These are phyloP conservation scores for Dysdera silvatica DNA, from an alignment of 1,140 invertebrate genomes.

Conservation along the genomic window DNA sequence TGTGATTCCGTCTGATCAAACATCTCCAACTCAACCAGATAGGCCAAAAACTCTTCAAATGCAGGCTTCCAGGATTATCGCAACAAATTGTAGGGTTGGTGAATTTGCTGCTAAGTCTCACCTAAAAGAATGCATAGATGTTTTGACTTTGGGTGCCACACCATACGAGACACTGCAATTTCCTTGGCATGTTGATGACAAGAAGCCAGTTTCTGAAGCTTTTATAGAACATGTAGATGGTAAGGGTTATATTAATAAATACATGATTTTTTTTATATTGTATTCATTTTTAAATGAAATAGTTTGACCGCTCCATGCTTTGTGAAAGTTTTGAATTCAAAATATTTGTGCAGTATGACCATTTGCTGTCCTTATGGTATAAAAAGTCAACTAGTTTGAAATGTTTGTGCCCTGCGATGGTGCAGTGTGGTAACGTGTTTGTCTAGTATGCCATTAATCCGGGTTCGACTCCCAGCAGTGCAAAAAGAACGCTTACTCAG, in stretches of 20 bases:
- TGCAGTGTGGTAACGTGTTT: too few relatives aligned
- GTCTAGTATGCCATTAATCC: too few relatives aligned
- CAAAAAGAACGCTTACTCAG: too few relatives aligned
- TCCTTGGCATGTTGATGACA: slow-evolving; percentile 57
- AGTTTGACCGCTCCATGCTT: too few relatives aligned
- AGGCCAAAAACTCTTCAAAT: slow-evolving; percentile 70
- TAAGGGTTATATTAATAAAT: slow-evolving; percentile 43
- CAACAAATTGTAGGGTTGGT: slow-evolving; percentile 67
- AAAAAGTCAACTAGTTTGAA: too few relatives aligned
- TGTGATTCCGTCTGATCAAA: slow-evolving; percentile 48
- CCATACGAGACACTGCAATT: slow-evolving; percentile 61
- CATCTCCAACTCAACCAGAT: slow-evolving; percentile 66
- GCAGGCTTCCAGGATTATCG: slow-evolving; percentile 66
- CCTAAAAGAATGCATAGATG: slow-evolving; percentile 62
- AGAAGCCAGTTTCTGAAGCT: slow-evolving; percentile 61
- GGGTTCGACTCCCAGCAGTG: too few relatives aligned
- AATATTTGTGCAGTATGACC: too few relatives aligned
- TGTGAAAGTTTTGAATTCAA: too few relatives aligned
- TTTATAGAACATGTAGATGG: slow-evolving; percentile 64
- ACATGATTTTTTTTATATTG: too few relatives aligned
- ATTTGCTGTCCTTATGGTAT: too few relatives aligned
- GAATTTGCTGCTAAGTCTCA: slow-evolving; percentile 58
- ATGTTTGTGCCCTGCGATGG: too few relatives aligned
- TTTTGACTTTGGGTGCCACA: slow-evolving; percentile 58
- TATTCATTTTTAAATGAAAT: too few relatives aligned